Evolutionary conservation across 2,113 vertebrate genomes (phyloP).

Genomic region (Brevimyrus niger): DNA sequence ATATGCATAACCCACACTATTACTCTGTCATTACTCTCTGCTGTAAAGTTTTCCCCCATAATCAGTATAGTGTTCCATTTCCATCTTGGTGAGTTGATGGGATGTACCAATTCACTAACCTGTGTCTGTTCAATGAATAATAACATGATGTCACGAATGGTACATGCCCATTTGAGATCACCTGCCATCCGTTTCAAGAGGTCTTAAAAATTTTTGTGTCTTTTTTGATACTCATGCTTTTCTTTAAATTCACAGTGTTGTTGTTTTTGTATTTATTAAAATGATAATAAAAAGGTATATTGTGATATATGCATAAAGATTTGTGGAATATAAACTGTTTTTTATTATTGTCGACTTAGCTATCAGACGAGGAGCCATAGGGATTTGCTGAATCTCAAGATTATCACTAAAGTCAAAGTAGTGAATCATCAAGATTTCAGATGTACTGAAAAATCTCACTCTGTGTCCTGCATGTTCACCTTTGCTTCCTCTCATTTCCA

Average conservation of each 20-base stretch:
- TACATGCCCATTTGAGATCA: conserved; percentile 69
- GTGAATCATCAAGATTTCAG: conserved; percentile 27
- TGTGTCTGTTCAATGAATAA: conserved; percentile 32
- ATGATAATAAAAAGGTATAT: conserved; percentile 71
- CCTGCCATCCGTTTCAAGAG: conserved; percentile 53
- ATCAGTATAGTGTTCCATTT: conserved; percentile 38
- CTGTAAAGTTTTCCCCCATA: conserved; percentile 43
- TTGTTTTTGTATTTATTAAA: conserved; percentile 76
- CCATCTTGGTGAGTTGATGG: conserved; percentile 37
- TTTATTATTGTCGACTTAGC: conserved; percentile 43
- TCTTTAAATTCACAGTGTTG: conserved; percentile 65
- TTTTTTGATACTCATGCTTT: conserved; percentile 66
- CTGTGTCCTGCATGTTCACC: conserved; percentile 56
- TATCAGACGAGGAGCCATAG: conserved; percentile 45
- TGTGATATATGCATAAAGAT: conserved; percentile 72
- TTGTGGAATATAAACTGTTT: conserved; percentile 55
- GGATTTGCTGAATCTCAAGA: conserved; percentile 37
- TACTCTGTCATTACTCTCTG: conserved; percentile 48
- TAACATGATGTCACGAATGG: conserved; percentile 66
- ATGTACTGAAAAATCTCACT: conserved; percentile 36
- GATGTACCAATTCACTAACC: conserved; percentile 55
- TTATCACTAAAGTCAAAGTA: conserved; percentile 26
- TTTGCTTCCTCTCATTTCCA: conserved; percentile 47
- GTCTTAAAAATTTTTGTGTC: conserved; percentile 62
- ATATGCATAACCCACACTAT: conserved; percentile 58